Evolutionary conservation across 2,797 vertebrate species (phyloP).

Genomic region (Benthosema pterotum): DNA sequence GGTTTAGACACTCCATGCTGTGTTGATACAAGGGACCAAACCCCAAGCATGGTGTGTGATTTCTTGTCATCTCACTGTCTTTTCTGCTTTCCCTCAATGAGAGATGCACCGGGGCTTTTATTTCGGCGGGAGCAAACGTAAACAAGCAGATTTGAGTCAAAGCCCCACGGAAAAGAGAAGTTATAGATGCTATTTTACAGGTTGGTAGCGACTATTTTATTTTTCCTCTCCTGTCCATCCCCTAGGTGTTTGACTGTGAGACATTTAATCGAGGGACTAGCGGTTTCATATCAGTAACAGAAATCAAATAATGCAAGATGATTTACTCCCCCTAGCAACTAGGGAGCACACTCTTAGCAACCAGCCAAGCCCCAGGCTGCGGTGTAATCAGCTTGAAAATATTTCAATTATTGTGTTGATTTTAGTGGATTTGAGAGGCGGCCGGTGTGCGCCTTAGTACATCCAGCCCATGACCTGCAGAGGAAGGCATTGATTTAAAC

Average conservation of each 20-base stretch:
- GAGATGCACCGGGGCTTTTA: constrained; percentile 83
- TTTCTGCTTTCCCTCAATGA: constrained; percentile 82
- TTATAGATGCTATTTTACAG: constrained; percentile 99
- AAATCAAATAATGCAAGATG: constrained; percentile 99
- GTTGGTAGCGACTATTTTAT: constrained; percentile 94
- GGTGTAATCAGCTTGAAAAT: constrained; percentile 99
- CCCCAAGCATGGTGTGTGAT: constrained; percentile 70
- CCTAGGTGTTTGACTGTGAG: constrained; percentile 99
- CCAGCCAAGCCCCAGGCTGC: constrained; percentile 96
- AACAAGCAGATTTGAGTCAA: constrained; percentile 88
- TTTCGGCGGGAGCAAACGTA: constrained; percentile 87
- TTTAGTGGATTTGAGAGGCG: constrained; percentile 99
- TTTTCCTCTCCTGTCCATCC: constrained; percentile 91
- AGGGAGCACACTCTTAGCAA: constrained; percentile 99
- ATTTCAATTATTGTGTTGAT: constrained; percentile 99
- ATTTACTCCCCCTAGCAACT: constrained; percentile 99
- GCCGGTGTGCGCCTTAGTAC: constrained; percentile 93
- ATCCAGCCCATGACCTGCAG: constrained; percentile 98
- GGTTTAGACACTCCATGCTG: constrained; percentile 74
- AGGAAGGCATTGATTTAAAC: constrained; percentile 99
- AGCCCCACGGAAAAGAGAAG: constrained; percentile 89
- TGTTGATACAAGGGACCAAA: constrained; percentile 77
- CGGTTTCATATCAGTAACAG: constrained; percentile 99
- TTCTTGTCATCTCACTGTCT: constrained; percentile 76
- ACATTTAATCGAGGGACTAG: constrained; percentile 99